Conservation (phyloP, 2,797 vertebrate genomes). For the Numenius phaeopus region DNA sequence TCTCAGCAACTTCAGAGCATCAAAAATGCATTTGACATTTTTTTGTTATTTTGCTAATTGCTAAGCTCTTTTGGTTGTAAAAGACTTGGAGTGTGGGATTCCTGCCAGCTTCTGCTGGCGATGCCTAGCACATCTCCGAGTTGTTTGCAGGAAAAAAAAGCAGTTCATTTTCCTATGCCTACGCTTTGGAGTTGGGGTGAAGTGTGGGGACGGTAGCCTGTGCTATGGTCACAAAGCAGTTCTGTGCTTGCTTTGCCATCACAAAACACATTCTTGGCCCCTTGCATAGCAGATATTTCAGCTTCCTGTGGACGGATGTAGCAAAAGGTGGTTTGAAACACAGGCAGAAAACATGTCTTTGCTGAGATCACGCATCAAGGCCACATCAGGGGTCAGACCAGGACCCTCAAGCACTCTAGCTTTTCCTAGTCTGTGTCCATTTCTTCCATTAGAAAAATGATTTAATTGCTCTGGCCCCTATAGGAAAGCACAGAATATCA, state of each 20-base stretch:
- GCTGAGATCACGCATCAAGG: not conserved
- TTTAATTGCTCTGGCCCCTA: not conserved
- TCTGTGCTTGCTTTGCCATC: not conserved
- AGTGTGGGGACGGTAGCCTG: not conserved
- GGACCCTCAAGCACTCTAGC: not conserved
- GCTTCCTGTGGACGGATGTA: not conserved
- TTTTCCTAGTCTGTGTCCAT: not conserved
- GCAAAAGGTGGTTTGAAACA: not conserved
- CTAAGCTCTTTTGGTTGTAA: not conserved
- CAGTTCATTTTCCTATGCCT: not conserved
- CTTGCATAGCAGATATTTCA: rapidly evolving
- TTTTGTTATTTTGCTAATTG: slow-evolving; percentile 66
- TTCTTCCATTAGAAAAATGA: not conserved
- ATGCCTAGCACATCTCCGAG: rapidly evolving
- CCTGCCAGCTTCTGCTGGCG: not conserved
- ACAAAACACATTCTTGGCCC: not conserved
- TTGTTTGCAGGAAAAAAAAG: not conserved
- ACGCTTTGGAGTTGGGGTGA: not conserved
- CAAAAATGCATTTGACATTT: slow-evolving; percentile 29
- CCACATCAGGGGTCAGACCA: not conserved
- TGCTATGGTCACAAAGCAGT: not conserved
- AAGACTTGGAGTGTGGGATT: not conserved
- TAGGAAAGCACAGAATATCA: not conserved
- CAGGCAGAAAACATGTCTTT: not conserved
- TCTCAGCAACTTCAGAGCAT: slow-evolving; percentile 25